These are phyloP conservation scores for Lagocephalus sceleratus DNA, from an alignment of 2,797 vertebrate species.

Conservation along the genomic window DNA sequence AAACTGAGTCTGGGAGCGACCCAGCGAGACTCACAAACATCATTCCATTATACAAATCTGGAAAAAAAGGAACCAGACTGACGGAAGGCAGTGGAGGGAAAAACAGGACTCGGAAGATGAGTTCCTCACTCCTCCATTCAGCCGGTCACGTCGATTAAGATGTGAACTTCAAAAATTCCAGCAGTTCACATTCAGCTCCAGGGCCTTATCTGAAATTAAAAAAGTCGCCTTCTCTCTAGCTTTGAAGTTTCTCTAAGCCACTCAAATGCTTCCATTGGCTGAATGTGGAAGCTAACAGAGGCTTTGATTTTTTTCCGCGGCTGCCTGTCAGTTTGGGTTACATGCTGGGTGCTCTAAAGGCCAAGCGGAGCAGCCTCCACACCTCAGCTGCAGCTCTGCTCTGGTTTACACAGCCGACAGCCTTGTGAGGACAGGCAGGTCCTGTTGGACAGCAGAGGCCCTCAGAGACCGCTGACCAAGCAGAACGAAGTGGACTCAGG, in stretches of 20 bases:
- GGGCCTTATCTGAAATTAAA: slow-evolving; percentile 83
- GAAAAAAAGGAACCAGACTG: slow-evolving; percentile 9
- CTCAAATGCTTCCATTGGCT: slow-evolving; percentile 70
- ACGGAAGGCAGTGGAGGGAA: slow-evolving; percentile 2
- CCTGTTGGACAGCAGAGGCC: no score
- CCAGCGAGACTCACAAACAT: slow-evolving; percentile 19
- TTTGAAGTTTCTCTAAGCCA: slow-evolving; percentile 79
- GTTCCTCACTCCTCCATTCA: slow-evolving; percentile 68
- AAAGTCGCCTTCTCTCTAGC: slow-evolving; percentile 61
- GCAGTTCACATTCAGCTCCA: slow-evolving; percentile 74
- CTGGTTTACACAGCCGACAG: slow-evolving; percentile 15
- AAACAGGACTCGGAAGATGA: slow-evolving; percentile 65
- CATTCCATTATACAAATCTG: slow-evolving; percentile 60
- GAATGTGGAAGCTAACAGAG: slow-evolving; percentile 67
- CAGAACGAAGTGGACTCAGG: no score
- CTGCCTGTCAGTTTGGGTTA: slow-evolving; percentile 72
- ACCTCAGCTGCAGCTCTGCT: slow-evolving; percentile 42
- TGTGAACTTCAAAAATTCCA: slow-evolving; percentile 76
- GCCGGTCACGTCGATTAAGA: slow-evolving; percentile 77
- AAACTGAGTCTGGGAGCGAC: not conserved
- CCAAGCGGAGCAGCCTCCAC: slow-evolving; percentile 50
- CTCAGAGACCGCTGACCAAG: no score
- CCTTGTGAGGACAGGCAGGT: no score
- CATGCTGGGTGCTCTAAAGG: slow-evolving; percentile 65
- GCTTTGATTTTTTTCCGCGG: slow-evolving; percentile 69